Evolutionary conservation across 2,888 invertebrate species (phyloP), one percentile per base, ranked within the genome.

Genomic region (Drosophila mettleri): DNA sequence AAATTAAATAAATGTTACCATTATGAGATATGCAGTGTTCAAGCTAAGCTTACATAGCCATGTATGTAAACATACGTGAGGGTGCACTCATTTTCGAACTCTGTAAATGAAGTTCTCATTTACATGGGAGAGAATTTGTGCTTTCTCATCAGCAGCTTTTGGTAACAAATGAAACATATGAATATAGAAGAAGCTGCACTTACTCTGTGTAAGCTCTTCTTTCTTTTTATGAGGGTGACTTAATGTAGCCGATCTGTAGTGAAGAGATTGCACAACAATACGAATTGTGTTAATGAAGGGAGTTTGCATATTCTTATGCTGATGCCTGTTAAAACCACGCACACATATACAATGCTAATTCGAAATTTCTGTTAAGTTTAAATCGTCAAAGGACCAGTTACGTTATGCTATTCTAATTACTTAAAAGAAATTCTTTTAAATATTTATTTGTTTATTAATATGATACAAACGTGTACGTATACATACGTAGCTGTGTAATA

Each of bases 401-500:
- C 5, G 10, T 16, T 2, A 10, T 22, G 16, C 16, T 12, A 7
- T 8, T 16, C 36, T 16, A 0, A 2, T 36, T 0, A 0, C 9
- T 36, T 0, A 36, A n/a, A 0, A n/a, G 2, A 24, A 4, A 18
- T 34, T 14, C 10, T n/a, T 45, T 54, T 39, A 49, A 61, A 43
- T 69, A 20, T 33, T n/a, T n/a, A 33, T n/a, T 45, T 34, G n/a
- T 38, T 18, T 38, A 10, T 75, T 69, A 52, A 69, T 62, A 52
- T 51, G 18, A 49, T 67, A 74, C 67, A 74, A 53, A 67, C 6
- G 38, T 36, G 34, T 39, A 36, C 27, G 27, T 49, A 38, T n/a
- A 20, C 58, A 38, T 34, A 20, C 58, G 33, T 34, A 57, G 29
- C 46, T 29, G 49, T 61, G 58, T 64, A 22, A 58, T 51, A 22